A percentile compares a stretch with the other conserved stretches of the same genome.
Evolutionary conservation across 2,888 invertebrate genomes (phyloP).

Genomic region (Clitarchus hookeri): DNA sequence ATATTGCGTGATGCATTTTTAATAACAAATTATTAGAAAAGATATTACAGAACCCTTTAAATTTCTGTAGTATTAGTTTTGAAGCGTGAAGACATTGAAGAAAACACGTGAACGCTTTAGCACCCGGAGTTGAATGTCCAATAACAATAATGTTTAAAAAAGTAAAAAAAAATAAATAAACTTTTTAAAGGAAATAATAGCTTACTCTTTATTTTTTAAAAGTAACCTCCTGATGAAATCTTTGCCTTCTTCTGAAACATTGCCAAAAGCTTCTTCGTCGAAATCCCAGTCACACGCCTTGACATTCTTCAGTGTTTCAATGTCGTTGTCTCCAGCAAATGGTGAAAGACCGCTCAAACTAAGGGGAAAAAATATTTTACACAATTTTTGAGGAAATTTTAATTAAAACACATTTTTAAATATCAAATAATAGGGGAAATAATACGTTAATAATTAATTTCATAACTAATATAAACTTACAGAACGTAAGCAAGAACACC

Average conservation of each 20-base stretch:
- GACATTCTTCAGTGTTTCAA: constrained; percentile 97
- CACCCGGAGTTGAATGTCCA: too few species aligned
- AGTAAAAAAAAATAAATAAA: neutral
- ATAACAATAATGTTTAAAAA: too few species aligned
- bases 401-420: neutral
- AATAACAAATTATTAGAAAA: too few species aligned
- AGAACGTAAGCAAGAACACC: constrained; percentile 98
- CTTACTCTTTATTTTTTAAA: constrained; percentile 90
- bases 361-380: neutral
- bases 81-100: too few species aligned
- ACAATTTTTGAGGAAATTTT: neutral
- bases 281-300: constrained; percentile 99
- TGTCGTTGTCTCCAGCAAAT: constrained; percentile 98
- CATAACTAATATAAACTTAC: constrained; percentile 63
- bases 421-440: neutral
- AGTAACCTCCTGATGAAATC: constrained; percentile 96
- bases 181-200: constrained; percentile 43
- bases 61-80: too few species aligned
- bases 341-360: constrained; percentile 95
- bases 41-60: too few species aligned
- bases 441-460: neutral
- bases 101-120: too few species aligned
- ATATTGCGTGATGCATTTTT: too few species aligned
- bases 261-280: constrained; percentile 91
- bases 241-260: constrained; percentile 95